Conservation (phyloP, 2,888 invertebrate species). For the Maniola hyperantus region DNA sequence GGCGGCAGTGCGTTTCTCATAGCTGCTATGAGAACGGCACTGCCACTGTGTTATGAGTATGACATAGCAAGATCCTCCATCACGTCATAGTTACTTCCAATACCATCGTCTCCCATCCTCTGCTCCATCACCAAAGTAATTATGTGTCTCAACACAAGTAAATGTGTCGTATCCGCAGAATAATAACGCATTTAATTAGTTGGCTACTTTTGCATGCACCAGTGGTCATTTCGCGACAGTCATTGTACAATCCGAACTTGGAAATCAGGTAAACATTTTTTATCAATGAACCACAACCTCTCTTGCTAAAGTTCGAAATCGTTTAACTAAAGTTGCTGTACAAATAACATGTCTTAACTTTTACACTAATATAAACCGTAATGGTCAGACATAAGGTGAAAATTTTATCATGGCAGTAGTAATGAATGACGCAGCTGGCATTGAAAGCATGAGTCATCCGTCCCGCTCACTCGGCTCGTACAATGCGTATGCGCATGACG, state of each 20-base stretch:
- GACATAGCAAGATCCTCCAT: too few relatives aligned
- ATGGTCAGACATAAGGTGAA: background rate
- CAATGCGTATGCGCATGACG: conserved; percentile 72
- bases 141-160: too few relatives aligned
- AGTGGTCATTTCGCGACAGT: conserved; percentile 34
- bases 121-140: too few relatives aligned
- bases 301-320: conserved; percentile 33
- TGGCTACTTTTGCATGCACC: conserved; percentile 28
- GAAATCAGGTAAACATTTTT: conserved; percentile 32
- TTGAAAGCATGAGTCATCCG: conserved; percentile 68
- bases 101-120: too few relatives aligned
- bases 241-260: conserved; percentile 37
- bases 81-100: too few relatives aligned
- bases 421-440: conserved; percentile 75
- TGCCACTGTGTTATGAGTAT: too few relatives aligned
- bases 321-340: conserved; percentile 1
- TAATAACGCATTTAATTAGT: background rate
- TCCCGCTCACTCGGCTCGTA: conserved; percentile 52
- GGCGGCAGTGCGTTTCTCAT: too few relatives aligned
- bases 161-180: too few relatives aligned
- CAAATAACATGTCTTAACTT: conserved; percentile 27
- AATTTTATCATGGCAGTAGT: conserved; percentile 45
- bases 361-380: conserved; percentile 23
- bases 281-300: conserved; percentile 27
- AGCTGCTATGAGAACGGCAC: too few relatives aligned